Percentiles rank a stretch among this genome's conserved stretches.
Evolutionary conservation across 1,140 invertebrate species (phyloP).

Genomic region (Leptoteleia sp.): DNA sequence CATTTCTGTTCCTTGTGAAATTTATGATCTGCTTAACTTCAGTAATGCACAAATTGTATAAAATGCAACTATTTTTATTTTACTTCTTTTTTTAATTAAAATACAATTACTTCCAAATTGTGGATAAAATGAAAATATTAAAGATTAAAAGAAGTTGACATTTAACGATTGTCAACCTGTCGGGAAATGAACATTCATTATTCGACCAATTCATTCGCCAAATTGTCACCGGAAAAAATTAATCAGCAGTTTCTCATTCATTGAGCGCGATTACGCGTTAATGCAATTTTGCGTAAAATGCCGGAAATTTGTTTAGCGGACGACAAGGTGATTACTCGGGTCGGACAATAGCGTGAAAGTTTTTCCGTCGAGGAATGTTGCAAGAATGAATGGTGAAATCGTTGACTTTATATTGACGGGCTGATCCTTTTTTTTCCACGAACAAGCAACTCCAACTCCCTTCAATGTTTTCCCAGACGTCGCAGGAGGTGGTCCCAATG

Average conservation of each 20-base stretch:
- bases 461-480: conserved; percentile 62
- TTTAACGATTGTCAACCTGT: no score
- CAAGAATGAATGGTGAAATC: conserved; percentile 31
- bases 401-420: conserved; percentile 55
- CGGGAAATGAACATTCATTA: no score
- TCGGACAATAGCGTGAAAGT: conserved; percentile 10
- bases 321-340: not conserved
- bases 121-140: no score
- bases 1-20: no score
- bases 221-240: conserved; percentile 11
- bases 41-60: no score
- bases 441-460: conserved; percentile 25
- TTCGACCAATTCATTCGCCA: no score
- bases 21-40: no score
- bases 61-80: no score
- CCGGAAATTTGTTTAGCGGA: conserved; percentile 20
- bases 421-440: conserved; percentile 31
- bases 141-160: no score
- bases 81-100: no score
- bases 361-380: conserved; percentile 10
- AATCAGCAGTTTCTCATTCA: conserved; percentile 13
- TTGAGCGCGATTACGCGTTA: conserved; percentile 22
- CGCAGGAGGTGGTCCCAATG: conserved; percentile 67
- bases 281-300: conserved; percentile 1
- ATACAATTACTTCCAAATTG: no score